phyloP scores from a whole-genome alignment of 2,888 invertebrate species.

The Scaeva pyrastri region DNA sequence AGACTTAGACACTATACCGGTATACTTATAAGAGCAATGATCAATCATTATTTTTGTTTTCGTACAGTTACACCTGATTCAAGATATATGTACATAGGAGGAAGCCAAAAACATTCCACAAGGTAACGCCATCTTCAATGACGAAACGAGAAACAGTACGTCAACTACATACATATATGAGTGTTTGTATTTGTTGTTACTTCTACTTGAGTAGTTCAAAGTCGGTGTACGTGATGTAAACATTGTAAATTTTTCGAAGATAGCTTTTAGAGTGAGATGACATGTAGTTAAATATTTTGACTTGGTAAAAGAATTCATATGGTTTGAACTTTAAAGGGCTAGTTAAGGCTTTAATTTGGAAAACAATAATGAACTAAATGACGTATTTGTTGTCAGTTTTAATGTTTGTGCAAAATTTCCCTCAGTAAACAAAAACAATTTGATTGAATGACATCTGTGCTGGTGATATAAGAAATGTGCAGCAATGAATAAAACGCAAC shows the following conservation, averaged over 20 bases:
- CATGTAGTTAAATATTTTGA: not conserved
- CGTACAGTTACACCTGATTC: not conserved
- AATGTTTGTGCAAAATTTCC: no score
- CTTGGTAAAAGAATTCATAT: not conserved
- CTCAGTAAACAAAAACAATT: no score
- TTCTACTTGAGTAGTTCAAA: not conserved
- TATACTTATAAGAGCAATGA: not conserved
- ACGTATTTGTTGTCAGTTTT: no score
- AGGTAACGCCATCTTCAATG: not conserved
- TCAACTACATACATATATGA: not conserved
- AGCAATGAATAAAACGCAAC: no score
- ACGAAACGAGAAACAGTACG: conserved; percentile 9
- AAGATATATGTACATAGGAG: not conserved
- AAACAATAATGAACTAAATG: not conserved
- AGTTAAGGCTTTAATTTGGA: not conserved
- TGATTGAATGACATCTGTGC: no score
- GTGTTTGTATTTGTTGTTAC: not conserved
- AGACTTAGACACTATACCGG: conserved; percentile 1
- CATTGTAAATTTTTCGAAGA: not conserved
- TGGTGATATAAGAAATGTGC: no score
- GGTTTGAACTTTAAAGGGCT: not conserved
- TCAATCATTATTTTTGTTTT: not conserved
- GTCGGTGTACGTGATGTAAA: not conserved
- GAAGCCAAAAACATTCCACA: conserved; percentile 21
- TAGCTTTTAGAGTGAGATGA: not conserved